phyloP scores from a whole-genome alignment of 2,888 invertebrate genomes.

The Rhyacophila evoluta region DNA sequence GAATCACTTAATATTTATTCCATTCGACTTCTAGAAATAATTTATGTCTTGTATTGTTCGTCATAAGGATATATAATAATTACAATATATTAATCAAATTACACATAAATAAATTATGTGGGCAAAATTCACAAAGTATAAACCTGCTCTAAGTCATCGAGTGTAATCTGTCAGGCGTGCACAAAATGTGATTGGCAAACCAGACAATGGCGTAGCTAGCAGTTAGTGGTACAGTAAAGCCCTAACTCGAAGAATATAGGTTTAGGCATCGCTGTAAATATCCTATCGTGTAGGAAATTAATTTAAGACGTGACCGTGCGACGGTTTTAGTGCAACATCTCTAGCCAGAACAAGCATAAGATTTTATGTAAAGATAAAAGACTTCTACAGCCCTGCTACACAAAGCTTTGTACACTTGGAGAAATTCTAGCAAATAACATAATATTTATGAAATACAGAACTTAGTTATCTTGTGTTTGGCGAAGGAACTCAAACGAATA shows the following conservation, averaged over 20 bases:
- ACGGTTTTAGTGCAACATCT: background rate
- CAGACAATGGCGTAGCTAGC: background rate
- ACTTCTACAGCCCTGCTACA: background rate
- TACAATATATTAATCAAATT: no score
- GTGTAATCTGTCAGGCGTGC: background rate
- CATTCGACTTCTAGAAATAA: no score
- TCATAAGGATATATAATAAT: no score
- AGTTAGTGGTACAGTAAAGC: background rate
- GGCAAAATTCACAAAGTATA: no score
- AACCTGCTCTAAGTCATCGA: background rate
- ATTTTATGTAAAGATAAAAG: background rate
- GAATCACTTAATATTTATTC: no score
- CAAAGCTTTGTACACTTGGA: background rate
- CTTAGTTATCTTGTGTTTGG: no score
- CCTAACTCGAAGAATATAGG: background rate
- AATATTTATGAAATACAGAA: background rate
- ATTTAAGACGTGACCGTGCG: conserved; percentile 38
- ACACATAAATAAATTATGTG: no score
- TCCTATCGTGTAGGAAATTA: conserved; percentile 40
- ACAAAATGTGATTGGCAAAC: background rate
- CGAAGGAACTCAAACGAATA: no score
- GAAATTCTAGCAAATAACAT: background rate
- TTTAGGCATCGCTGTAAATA: conserved; percentile 39
- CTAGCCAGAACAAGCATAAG: background rate
- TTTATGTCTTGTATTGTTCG: no score